Evolutionary conservation across 2,797 vertebrate genomes (phyloP), one percentile per base, ranked within the genome.

Genomic region (Danio aesculapii): DNA sequence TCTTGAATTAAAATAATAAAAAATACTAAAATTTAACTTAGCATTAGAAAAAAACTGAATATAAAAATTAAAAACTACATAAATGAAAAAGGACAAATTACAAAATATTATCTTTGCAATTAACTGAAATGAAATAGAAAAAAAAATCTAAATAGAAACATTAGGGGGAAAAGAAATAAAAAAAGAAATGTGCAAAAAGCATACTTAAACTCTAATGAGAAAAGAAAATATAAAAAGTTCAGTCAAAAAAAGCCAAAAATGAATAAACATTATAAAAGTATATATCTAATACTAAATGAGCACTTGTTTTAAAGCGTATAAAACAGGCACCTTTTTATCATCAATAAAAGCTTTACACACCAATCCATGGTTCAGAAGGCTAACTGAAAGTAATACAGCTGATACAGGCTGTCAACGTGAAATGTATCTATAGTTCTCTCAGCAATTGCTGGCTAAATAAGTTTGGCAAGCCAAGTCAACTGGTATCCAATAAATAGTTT

Each of bases 381-480:
- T 14, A 64, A 55, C 30, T 58, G 44, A 81, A 81, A 41, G 6
- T n/a, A 6, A 67, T 67, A 44, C 30, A 30, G 30, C 3, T 30
- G 30, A 30, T 30, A 70, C 44, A 75, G n/a, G 79, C 17, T 49
- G 46, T 79, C 21, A 44, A 43, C 44, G 13, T 50, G 13, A 69
- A 39, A 64, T 50, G 78, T 14, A 39, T 44, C 44, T 43, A 53
- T n/a, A 17, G 14, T 46, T 59, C 75, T 64, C 68, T 53, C 57
- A 82, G 43, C 49, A 68, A 63, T 66, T 46, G 16, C 44, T 67
- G 55, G 57, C 19, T 30, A 72, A 77, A 44, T 49, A 82, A 44
- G 50, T 63, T 10, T 53, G 68, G 77, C 52, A 75, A 62, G 83
- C 73, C 82, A 86, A 84, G 87, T 71, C 85, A 84, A 78, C 68